Base-by-base conservation (phyloP, 2,888 invertebrate species). In the Unio delphinus region DNA sequence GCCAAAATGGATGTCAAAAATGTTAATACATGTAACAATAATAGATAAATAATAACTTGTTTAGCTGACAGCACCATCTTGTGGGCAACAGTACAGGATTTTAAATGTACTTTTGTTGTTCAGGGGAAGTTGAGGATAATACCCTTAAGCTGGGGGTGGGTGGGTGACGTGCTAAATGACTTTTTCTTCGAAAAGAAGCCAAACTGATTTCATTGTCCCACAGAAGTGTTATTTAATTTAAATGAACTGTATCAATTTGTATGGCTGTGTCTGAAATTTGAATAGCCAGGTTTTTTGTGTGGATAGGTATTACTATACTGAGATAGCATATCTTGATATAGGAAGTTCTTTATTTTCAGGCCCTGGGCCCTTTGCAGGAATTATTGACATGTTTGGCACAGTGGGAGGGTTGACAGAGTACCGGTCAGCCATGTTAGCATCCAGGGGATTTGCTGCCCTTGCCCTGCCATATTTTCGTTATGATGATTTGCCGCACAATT, bases 341-440 rank as follows among this genome's bases (percentile, higher is more conserved):
- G 8, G 3, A 45, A 45, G 1, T 58, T 23, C 8, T 58, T 66
- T 17, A 55, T 17, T 71, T 68, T 45, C 69, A 82, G 83, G 83
- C 28, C 65, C 71, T 0, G 86, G 86, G 8, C 83, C 83, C 34
- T 84, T 80, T 65, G 86, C 85, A 15, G 87, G 83, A 7, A 80
- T 87, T 0, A 81, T 88, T 63, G 88, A 88, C 68, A 65, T 88
- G 76, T 88, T 84, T 74, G 88, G 88, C 1, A 75, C 80, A 23
- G 82, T 79, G 4, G 88, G 87, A 4, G 88, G 87, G 3, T 54
- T 86, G 11, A 73, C 82, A 23, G 84, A 87, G 65, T 79, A 70
- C 67, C 74, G 88, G 18, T 81, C 86, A 18, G 81, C 87, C 15
- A 78, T 88, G 18, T 74, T 88, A 3, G 87, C 88, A 11, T 83